A percentile compares a stretch with the other conserved stretches of the same genome.
Conservation (phyloP, 1,140 invertebrate species). For the Trachymyrmex cornetzi region DNA sequence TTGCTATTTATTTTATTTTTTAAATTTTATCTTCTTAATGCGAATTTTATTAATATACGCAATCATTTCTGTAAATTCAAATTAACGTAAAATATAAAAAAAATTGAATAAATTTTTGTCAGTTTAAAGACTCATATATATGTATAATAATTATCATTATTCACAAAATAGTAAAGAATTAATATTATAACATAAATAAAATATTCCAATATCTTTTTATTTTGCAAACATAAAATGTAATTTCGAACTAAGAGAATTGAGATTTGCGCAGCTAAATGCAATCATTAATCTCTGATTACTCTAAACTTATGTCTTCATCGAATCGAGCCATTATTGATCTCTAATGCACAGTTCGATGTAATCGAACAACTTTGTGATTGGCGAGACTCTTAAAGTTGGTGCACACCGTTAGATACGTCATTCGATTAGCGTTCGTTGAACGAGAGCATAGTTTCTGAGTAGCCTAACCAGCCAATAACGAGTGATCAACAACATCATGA, state of each 20-base stretch:
- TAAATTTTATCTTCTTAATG: neutral
- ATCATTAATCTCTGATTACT: neutral
- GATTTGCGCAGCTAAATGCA: neutral
- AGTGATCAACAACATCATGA: constrained; percentile 62
- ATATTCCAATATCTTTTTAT: neutral
- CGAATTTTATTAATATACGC: neutral
- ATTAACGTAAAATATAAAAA: neutral
- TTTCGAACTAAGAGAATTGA: neutral
- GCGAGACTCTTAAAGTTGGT: constrained; percentile 41
- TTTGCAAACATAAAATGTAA: neutral
- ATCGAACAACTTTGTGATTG: constrained; percentile 23
- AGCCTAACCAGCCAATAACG: constrained; percentile 37
- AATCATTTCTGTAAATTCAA: neutral
- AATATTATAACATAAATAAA: neutral
- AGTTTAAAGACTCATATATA: neutral
- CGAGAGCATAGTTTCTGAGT: constrained; percentile 34
- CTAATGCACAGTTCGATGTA: constrained; percentile 22
- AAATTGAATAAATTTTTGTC: neutral
- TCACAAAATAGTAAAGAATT: neutral
- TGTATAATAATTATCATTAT: neutral
- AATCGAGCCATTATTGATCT: constrained; percentile 10
- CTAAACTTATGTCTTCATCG: neutral
- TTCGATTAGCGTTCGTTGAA: constrained; percentile 34
- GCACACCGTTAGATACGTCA: constrained; percentile 40
- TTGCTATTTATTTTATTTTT: neutral